Percentiles rank a stretch among this genome's conserved stretches.
phyloP scores from a whole-genome alignment of 2,888 invertebrate genomes.

The Sympetrum striolatum region DNA sequence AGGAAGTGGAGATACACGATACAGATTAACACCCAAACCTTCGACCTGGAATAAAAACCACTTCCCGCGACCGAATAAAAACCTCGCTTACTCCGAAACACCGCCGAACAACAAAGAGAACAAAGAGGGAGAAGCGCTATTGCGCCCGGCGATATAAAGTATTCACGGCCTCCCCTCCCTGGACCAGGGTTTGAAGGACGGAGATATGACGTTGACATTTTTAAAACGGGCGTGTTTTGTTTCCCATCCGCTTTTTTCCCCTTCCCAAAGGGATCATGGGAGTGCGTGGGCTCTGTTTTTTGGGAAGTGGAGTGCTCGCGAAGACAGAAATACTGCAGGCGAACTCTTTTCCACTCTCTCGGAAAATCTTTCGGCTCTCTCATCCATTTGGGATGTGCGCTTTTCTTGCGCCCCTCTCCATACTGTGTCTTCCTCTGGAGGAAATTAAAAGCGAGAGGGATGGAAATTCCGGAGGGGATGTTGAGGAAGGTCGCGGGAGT shows the following conservation, averaged over 20 bases:
- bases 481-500: background rate
- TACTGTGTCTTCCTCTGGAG: background rate
- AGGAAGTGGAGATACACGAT: background rate
- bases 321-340: slow-evolving; percentile 16
- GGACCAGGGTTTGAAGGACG: slow-evolving; percentile 1
- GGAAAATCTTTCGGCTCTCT: background rate
- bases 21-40: background rate
- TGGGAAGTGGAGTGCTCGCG: background rate
- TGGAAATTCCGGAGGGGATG: background rate
- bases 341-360: slow-evolving; percentile 28
- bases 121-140: background rate
- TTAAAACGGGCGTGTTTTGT: slow-evolving; percentile 8
- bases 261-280: background rate
- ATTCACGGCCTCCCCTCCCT: background rate
- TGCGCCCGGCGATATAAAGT: slow-evolving; percentile 22
- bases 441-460: background rate
- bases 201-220: background rate
- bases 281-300: background rate
- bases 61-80: background rate
- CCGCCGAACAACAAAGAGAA: background rate
- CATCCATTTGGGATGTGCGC: background rate
- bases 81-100: background rate
- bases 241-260: background rate
- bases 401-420: background rate
- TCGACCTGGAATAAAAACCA: background rate